A percentile compares a stretch with the other conserved stretches of the same genome.
Evolutionary conservation across 2,113 vertebrate species (phyloP).

Genomic region (Callithrix jacchus): DNA sequence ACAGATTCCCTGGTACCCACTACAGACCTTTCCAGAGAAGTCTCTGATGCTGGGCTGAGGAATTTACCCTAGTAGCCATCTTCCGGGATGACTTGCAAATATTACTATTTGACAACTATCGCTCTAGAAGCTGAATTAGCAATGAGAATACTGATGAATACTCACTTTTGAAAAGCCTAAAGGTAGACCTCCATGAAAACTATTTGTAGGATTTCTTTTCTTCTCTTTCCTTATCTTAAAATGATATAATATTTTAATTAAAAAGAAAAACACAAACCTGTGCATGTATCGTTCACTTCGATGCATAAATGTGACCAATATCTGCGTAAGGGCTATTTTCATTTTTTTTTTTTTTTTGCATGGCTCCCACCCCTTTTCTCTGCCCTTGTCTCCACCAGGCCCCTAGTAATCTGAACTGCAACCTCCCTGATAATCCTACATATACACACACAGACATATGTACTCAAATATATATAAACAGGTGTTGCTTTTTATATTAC

Average conservation of each 20-base stretch:
- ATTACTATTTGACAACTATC: background rate
- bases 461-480: background rate
- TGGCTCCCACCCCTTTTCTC: background rate
- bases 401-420: background rate
- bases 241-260: background rate
- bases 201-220: background rate
- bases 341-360: background rate
- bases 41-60: background rate
- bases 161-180: background rate
- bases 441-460: background rate
- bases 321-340: background rate
- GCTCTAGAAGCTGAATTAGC: background rate
- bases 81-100: background rate
- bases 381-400: background rate
- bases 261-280: background rate
- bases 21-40: background rate
- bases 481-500: background rate
- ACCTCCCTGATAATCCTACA: background rate
- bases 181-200: background rate
- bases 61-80: background rate
- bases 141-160: background rate
- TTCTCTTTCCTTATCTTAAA: background rate
- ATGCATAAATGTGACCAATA: background rate
- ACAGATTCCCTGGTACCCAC: background rate
- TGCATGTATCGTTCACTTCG: background rate